These are phyloP conservation scores for Xenotilapia flavipinnis DNA, from an alignment of 2,113 vertebrate genomes.

Conservation along the genomic window DNA sequence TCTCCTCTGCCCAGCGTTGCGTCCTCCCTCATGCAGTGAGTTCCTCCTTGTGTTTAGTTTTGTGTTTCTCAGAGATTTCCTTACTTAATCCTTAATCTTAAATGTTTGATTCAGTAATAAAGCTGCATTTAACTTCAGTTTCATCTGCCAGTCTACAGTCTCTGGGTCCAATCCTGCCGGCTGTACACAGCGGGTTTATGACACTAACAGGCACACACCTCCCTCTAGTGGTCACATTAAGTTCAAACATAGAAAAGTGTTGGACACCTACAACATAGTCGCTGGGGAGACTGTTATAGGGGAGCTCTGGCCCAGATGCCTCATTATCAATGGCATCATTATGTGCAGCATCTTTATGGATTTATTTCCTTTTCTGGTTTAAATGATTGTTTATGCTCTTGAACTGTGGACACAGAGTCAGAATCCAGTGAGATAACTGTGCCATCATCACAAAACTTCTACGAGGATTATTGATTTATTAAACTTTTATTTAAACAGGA, in stretches of 20 bases:
- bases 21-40: no score
- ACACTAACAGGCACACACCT: neutral
- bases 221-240: neutral
- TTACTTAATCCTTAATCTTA: no score
- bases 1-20: no score
- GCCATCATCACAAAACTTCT: neutral
- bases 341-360: neutral
- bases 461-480: neutral
- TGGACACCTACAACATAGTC: accelerated
- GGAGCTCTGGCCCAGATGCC: neutral
- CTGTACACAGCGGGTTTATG: neutral
- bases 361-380: neutral
- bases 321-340: accelerated
- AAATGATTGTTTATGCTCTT: no score
- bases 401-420: no score
- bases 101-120: no score
- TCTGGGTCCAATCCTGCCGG: accelerated
- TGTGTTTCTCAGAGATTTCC: no score
- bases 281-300: neutral
- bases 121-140: no score
- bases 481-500: neutral
- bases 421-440: accelerated
- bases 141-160: no score
- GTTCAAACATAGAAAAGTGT: neutral
- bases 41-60: no score